A percentile compares a stretch with the other conserved stretches of the same genome.
These are phyloP conservation scores for Drosophila limbata DNA, from an alignment of 2,888 invertebrate species.

Conservation along the genomic window DNA sequence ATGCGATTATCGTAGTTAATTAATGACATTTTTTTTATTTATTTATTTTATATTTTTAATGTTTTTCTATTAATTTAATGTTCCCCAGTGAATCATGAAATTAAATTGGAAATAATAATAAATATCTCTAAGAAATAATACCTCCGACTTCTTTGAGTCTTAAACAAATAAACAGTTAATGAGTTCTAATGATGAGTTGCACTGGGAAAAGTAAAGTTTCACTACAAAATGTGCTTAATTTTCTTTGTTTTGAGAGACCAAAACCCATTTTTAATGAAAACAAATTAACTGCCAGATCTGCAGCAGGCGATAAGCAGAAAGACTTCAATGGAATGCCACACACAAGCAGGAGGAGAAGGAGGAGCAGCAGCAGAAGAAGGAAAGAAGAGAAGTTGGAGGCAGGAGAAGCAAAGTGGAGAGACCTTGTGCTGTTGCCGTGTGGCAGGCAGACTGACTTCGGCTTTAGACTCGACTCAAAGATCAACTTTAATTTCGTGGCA, in stretches of 20 bases:
- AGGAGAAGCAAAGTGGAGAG: not conserved
- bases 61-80: too few species aligned
- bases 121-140: not conserved
- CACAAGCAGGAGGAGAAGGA: constrained; percentile 6
- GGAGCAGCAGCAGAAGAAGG: too few species aligned
- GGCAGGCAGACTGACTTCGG: constrained; percentile 20
- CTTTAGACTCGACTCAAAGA: constrained; percentile 43
- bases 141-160: not conserved
- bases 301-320: constrained; percentile 59
- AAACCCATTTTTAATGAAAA: constrained; percentile 65
- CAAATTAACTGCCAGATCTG: constrained; percentile 80
- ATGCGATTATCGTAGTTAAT: too few species aligned
- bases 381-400: constrained; percentile 4
- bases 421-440: constrained; percentile 28
- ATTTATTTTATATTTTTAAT: too few species aligned
- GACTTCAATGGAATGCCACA: constrained; percentile 45
- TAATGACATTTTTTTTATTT: too few species aligned
- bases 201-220: not conserved
- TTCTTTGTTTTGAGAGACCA: not conserved
- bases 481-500: constrained; percentile 81
- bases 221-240: not conserved
- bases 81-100: not conserved
- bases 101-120: not conserved
- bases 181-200: not conserved
- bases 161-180: not conserved